Percentiles rank a stretch among this genome's conserved stretches.
Conservation (phyloP, 2,888 invertebrate genomes). For the Drosophila cracens region DNA sequence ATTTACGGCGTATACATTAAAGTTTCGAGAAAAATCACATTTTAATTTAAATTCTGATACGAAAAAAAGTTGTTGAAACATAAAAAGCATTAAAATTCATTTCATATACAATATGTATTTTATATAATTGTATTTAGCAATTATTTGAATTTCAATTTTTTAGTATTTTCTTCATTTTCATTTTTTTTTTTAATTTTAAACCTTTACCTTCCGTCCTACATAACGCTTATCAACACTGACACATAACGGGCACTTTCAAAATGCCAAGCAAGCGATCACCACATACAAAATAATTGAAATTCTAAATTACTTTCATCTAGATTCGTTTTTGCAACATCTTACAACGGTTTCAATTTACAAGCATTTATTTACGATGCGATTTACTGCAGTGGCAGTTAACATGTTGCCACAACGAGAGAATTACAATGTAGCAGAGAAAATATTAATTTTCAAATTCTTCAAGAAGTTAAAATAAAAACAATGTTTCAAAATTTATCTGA, state of each 20-base stretch:
- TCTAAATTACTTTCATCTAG: slow-evolving; percentile 35
- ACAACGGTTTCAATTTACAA: slow-evolving; percentile 51
- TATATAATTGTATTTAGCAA: slow-evolving; percentile 41
- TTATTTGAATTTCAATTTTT: slow-evolving; percentile 27
- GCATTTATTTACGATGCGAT: slow-evolving; percentile 32
- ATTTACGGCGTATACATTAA: slow-evolving; percentile 82
- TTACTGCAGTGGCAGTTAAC: slow-evolving; percentile 22
- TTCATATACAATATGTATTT: slow-evolving; percentile 56
- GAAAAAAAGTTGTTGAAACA: slow-evolving; percentile 67
- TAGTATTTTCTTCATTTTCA: background rate
- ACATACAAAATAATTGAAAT: slow-evolving; percentile 54
- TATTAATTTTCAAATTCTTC: background rate
- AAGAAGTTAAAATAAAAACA: slow-evolving; percentile 1
- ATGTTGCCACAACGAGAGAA: slow-evolving; percentile 19
- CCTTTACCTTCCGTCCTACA: slow-evolving; percentile 1
- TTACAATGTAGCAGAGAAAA: slow-evolving; percentile 1
- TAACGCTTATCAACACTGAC: slow-evolving; percentile 61
- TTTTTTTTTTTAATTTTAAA: background rate
- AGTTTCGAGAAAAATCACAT: slow-evolving; percentile 83
- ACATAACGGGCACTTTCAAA: slow-evolving; percentile 35
- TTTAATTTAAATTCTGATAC: slow-evolving; percentile 81
- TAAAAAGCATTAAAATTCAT: slow-evolving; percentile 66
- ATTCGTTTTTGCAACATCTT: slow-evolving; percentile 24
- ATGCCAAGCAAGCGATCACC: slow-evolving; percentile 60
- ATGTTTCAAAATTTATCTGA: background rate